Evolutionary conservation across 2,113 vertebrate genomes (phyloP), one percentile per base, ranked within the genome.

Genomic region (Climacteris rufus): DNA sequence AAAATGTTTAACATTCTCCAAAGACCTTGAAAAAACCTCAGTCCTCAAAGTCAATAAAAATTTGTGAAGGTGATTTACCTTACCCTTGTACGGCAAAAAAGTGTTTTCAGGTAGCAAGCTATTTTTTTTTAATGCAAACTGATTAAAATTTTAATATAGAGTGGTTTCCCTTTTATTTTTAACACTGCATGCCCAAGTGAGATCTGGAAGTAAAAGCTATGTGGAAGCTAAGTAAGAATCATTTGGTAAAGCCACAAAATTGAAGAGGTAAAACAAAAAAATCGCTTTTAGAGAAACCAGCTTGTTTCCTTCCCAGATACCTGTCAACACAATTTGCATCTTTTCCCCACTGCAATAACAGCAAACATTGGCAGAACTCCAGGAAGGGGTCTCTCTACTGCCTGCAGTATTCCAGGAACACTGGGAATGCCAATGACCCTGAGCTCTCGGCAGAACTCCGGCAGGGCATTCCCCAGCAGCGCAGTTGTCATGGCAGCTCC

Each of bases 401-500:
- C 81, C 77, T 87, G 85, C 70, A 85, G 23, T 61, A 94, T 24
- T 42, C 59, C 15, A 96, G 94, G 95, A 96, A 45, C 44, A 37
- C 94, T 89, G 13, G 13, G 96, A 97, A 97, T 96, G 97, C 31
- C 96, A 96, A 75, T 88, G 95, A 80, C 77, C 79, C 91, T 23
- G 42, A 57, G 94, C 79, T 96, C 87, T 54, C 82, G 9, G 52
- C 90, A 84, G 91, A 91, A 50, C 94, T 78, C 93, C 65, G 49
- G 78, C 85, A 39, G 72, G 90, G 89, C 87, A 87, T 65, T 86
- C 66, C 50, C 42, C 91, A 78, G 57, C 90, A 84, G 40, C 5
- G 3, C 78, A 72, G 98, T 97, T 97, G 95, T 92, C 96, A 97
- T 90, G 95, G 98, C 92, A 98, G 97, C 97, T 83, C 60, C 92